Conservation (phyloP, 2,888 invertebrate genomes). For the Diplazon laetatorius region DNA sequence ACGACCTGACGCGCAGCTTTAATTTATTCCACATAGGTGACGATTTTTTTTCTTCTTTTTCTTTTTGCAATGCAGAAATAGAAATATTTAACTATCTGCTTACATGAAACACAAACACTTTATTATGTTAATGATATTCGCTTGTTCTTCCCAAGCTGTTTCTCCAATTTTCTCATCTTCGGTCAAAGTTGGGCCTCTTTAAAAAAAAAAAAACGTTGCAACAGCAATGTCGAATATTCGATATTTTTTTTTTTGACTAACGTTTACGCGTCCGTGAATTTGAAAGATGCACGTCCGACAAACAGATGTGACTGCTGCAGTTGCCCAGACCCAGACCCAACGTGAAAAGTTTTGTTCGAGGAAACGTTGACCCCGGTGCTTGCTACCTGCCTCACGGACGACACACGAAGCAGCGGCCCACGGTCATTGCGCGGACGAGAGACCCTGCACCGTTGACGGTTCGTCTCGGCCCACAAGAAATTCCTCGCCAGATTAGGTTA, state of each 20-base stretch:
- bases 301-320: constrained; percentile 28
- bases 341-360: constrained; percentile 45
- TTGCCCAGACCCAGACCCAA: constrained; percentile 12
- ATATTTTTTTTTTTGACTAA: too few relatives aligned
- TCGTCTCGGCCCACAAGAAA: constrained; percentile 41
- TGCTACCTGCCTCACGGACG: constrained; percentile 46
- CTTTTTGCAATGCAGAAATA: not conserved
- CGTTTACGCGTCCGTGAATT: too few relatives aligned
- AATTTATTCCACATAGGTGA: not conserved
- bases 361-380: constrained; percentile 42
- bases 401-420: too few relatives aligned
- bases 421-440: constrained; percentile 29
- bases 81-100: not conserved
- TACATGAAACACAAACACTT: not conserved
- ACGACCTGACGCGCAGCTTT: not conserved
- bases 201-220: too few relatives aligned
- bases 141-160: not conserved
- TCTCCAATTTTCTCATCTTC: not conserved
- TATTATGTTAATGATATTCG: not conserved
- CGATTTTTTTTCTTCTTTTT: too few relatives aligned
- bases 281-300: too few relatives aligned
- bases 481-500: constrained; percentile 69
- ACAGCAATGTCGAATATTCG: too few relatives aligned
- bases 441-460: constrained; percentile 16
- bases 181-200: not conserved